Conservation (phyloP, 2,113 vertebrate genomes). For the Gadus chalcogrammus region DNA sequence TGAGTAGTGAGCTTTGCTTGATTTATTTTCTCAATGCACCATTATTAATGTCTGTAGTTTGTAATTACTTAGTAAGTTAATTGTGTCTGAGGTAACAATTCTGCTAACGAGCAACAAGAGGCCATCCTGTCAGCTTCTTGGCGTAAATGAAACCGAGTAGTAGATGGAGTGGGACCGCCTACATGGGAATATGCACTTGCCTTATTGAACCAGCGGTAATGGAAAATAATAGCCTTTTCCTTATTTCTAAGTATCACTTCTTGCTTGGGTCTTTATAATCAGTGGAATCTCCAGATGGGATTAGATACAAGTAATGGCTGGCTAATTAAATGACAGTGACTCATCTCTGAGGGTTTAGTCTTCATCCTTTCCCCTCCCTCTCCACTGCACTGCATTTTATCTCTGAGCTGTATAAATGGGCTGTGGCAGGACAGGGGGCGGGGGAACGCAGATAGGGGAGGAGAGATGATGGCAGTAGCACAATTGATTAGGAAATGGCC, state of each 20-base stretch:
- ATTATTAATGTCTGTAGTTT: constrained; percentile 7
- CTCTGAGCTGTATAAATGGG: constrained; percentile 34
- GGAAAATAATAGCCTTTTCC: not conserved
- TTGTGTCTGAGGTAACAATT: constrained; percentile 32
- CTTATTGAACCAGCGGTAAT: no score
- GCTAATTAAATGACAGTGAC: constrained; percentile 42
- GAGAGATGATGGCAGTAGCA: not conserved
- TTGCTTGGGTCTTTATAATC: not conserved
- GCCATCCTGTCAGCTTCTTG: not conserved
- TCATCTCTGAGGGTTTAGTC: constrained; percentile 22
- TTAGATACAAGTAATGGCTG: constrained; percentile 18
- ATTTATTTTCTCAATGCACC: not conserved
- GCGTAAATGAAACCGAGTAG: not conserved
- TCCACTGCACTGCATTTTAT: not conserved
- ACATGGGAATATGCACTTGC: not conserved
- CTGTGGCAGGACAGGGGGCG: constrained; percentile 9
- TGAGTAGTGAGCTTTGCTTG: no score
- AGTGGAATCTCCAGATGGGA: not conserved
- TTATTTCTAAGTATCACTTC: not conserved
- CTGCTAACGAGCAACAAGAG: constrained; percentile 33
- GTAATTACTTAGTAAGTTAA: constrained; percentile 39
- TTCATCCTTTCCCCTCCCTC: constrained; percentile 8
- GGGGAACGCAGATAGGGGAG: not conserved
- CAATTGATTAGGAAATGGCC: constrained; percentile 65
- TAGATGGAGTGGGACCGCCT: not conserved